Base-by-base conservation (phyloP, 2,797 vertebrate species). In the Coendou prehensilis region DNA sequence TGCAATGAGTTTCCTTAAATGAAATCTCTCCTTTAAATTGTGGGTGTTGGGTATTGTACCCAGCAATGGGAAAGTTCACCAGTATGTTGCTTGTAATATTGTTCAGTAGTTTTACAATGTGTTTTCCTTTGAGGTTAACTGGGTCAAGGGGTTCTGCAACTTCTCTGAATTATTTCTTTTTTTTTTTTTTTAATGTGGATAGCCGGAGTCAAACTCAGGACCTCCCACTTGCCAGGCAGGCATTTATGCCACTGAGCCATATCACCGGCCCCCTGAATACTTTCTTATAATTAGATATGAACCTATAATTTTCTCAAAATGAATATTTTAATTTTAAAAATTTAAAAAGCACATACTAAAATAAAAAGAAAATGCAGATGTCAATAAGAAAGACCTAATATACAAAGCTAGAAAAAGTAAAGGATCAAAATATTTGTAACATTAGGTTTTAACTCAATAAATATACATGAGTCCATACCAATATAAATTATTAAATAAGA, bases 361-460 rank as follows among this genome's bases (percentile, higher is more conserved):
- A 89, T 2, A 79, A 85, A 84, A 85, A 64, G 54, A 89, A 71
- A 81, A 81, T 26, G 47, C 0, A n/a, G 7, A 0, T 73, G 11
- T 54, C 37, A 93, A 73, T 8, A 22, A 85, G 33, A 63, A 89
- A 4, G n/a, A 79, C 6, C 30, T 63, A 71, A 50, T 41, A 22
- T 9, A 6, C 22, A 86, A 78, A 78, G 9, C 22, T 69, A 52
- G n/a, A 63, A 89, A 14, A 54, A 87, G 33, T 61, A 54, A 9
- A 94, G 6, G 23, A 71, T 64, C 17, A 87, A 87, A 86, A 61
- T 86, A 94, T 67, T 61, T 85, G 17, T 18, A 57, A 15, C 47
- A 89, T 80, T 73, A 52, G 2, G 47, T 75, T 79, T 91, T 84
- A 87, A 93, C 5, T 75, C 50, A 61, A 57, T 95, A 90, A 94